These are phyloP conservation scores for Hydrochoerus hydrochaeris DNA, from an alignment of 2,113 vertebrate genomes.

Conservation along the genomic window DNA sequence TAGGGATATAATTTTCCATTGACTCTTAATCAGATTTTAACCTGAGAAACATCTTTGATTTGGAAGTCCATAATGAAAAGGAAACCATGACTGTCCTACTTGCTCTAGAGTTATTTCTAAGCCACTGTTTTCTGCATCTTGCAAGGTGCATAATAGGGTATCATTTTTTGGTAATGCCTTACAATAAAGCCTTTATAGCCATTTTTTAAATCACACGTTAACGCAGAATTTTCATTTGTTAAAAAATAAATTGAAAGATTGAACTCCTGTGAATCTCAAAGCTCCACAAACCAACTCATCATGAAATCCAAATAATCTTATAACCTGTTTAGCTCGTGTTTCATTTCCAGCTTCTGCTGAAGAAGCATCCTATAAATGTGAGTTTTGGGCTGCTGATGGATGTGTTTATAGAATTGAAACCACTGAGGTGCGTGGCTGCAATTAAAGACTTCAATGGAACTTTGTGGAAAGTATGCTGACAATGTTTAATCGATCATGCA, in stretches of 20 bases:
- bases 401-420: conserved; percentile 17
- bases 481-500: conserved; percentile 55
- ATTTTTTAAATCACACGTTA: conserved; percentile 63
- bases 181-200: conserved; percentile 49
- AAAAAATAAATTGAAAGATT: conserved; percentile 38
- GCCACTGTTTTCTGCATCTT: conserved; percentile 22
- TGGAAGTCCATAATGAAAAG: conserved; percentile 26
- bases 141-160: not conserved
- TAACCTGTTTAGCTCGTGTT: conserved; percentile 26
- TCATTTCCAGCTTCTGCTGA: conserved; percentile 14
- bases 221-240: conserved; percentile 21
- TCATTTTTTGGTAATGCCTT: conserved; percentile 47
- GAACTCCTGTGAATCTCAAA: conserved; percentile 47
- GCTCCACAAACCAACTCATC: conserved; percentile 30
- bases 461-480: conserved; percentile 45
- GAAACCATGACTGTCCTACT: conserved; percentile 20
- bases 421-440: not conserved
- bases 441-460: conserved; percentile 52
- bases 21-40: conserved; percentile 61
- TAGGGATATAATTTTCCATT: not conserved
- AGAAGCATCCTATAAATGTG: conserved; percentile 33
- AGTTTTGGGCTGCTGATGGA: not conserved
- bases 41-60: conserved; percentile 51
- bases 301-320: conserved; percentile 5
- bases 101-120: conserved; percentile 38